Percentiles rank a stretch among this genome's conserved stretches.
phyloP scores from a whole-genome alignment of 2,797 vertebrate genomes.

The Falco concolor region DNA sequence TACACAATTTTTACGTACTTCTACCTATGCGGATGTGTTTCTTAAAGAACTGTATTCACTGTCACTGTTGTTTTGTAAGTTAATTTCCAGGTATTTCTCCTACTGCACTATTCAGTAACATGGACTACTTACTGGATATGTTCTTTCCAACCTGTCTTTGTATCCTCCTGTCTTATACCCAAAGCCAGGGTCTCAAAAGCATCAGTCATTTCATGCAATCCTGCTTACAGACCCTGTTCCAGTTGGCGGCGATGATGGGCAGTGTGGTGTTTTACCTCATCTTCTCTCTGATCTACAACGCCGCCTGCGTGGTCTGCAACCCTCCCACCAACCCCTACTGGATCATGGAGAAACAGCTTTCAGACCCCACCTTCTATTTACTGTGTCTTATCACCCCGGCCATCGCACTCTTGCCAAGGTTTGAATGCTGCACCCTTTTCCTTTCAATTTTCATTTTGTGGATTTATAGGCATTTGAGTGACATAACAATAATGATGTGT shows the following conservation, averaged over 20 bases:
- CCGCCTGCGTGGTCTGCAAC: conserved; percentile 83
- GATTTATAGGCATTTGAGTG: not conserved
- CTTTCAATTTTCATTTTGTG: not conserved
- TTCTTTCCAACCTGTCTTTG: not conserved
- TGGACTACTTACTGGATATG: too few relatives aligned
- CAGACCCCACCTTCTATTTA: conserved; percentile 87
- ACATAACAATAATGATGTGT: rapidly evolving
- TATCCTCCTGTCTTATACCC: not conserved
- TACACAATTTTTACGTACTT: not conserved
- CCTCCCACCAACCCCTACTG: conserved; percentile 86
- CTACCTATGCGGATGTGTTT: not conserved
- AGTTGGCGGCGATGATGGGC: conserved; percentile 78
- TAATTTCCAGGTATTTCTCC: not conserved
- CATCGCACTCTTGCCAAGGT: conserved; percentile 90
- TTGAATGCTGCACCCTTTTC: not conserved
- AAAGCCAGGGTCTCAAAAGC: not conserved
- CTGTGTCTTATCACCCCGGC: conserved; percentile 83
- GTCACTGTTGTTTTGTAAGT: not conserved
- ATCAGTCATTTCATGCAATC: not conserved
- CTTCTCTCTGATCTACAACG: conserved; percentile 81
- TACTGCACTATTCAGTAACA: not conserved
- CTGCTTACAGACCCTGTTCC: conserved; percentile 81
- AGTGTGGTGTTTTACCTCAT: conserved; percentile 82
- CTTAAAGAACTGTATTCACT: not conserved
- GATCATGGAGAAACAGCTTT: conserved; percentile 85